A percentile compares a stretch with the other conserved stretches of the same genome.
Evolutionary conservation across 1,140 invertebrate species (phyloP).

Genomic region (Drosophila subpulchrella): DNA sequence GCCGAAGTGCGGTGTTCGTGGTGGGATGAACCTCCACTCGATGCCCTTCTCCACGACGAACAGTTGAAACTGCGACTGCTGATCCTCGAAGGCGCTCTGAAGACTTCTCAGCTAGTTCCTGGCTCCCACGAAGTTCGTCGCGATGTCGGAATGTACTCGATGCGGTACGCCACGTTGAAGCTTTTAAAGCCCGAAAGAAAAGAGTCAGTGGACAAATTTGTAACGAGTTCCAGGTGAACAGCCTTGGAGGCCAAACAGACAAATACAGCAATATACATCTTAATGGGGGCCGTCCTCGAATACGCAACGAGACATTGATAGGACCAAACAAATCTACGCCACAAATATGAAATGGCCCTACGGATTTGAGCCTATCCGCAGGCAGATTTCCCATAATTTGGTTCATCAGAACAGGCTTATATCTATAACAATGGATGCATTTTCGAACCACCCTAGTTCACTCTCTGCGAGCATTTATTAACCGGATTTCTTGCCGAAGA

Average conservation of each 20-base stretch:
- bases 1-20: too few species aligned
- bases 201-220: not conserved
- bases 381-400: too few species aligned
- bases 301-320: not conserved
- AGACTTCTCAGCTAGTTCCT: too few species aligned
- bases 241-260: too few species aligned
- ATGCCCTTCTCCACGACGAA: too few species aligned
- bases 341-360: too few species aligned
- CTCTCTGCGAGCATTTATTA: not conserved
- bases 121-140: too few species aligned
- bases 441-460: not conserved
- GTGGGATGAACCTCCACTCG: too few species aligned
- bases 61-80: too few species aligned
- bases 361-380: not conserved
- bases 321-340: not conserved
- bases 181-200: not conserved
- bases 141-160: too few species aligned
- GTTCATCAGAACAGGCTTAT: not conserved
- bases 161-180: not conserved
- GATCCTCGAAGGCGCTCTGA: too few species aligned
- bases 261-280: not conserved
- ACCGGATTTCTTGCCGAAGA: not conserved
- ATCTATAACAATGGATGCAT: not conserved
- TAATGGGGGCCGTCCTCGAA: not conserved
- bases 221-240: too few species aligned